Conservation (phyloP, 1,140 invertebrate genomes). For the Diploscapter pachys region DNA sequence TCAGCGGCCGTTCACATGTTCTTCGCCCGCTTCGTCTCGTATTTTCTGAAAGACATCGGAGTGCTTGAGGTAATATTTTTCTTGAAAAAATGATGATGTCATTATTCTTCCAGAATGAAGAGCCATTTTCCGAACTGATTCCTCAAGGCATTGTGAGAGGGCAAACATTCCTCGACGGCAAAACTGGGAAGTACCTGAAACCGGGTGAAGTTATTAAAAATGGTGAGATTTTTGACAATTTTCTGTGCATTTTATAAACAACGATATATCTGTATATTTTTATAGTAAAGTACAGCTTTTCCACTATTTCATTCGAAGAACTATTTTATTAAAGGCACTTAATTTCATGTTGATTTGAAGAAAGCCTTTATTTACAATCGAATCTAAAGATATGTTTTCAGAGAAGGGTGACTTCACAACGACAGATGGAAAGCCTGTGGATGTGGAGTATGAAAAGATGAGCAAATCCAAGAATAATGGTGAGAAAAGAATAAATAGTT, state of each 20-base stretch:
- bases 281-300: not conserved
- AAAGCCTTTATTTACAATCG: too few relatives aligned
- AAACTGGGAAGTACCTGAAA: constrained; percentile 75
- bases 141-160: constrained; percentile 93
- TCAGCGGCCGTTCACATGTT: constrained; percentile 87
- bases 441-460: constrained; percentile 81
- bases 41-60: constrained; percentile 81
- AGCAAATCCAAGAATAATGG: constrained; percentile 97
- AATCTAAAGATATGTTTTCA: not conserved
- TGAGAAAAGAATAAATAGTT: not conserved
- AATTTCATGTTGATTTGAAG: too few relatives aligned
- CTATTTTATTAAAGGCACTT: too few relatives aligned
- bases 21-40: constrained; percentile 87
- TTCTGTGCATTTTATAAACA: not conserved
- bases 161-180: constrained; percentile 74
- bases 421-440: constrained; percentile 36
- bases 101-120: constrained; percentile 60
- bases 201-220: constrained; percentile 67
- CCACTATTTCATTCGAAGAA: too few relatives aligned
- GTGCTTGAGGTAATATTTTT: constrained; percentile 7
- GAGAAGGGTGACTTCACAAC: not conserved
- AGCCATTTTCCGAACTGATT: constrained; percentile 86
- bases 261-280: not conserved
- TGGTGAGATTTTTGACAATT: constrained; percentile 42
- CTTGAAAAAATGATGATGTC: not conserved